These are phyloP conservation scores for Bambusicola thoracicus DNA, from an alignment of 2,113 vertebrate species.

Conservation along the genomic window DNA sequence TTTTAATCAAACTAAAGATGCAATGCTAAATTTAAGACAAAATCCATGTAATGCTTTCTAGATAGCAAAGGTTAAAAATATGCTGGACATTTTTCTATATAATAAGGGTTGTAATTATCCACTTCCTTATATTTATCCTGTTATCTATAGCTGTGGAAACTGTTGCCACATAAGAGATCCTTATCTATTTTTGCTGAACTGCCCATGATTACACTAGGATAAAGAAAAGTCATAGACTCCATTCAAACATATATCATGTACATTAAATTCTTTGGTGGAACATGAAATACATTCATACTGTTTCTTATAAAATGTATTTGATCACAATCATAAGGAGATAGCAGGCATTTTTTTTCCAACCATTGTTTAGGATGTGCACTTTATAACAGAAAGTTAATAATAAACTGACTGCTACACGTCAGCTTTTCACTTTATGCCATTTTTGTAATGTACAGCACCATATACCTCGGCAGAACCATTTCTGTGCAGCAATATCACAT, in stretches of 20 bases:
- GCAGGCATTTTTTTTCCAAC: background rate
- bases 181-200: background rate
- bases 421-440: background rate
- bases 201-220: background rate
- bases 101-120: background rate
- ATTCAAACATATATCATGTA: background rate
- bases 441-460: background rate
- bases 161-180: background rate
- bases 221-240: background rate
- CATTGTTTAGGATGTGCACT: background rate
- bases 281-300: background rate
- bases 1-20: background rate
- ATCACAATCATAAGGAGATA: background rate
- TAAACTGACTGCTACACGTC: background rate
- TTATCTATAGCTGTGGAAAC: background rate
- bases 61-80: background rate
- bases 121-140: background rate
- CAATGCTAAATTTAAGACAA: constrained; percentile 7
- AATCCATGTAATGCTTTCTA: background rate
- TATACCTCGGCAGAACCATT: background rate
- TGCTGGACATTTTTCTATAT: background rate
- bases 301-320: background rate
- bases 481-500: background rate
- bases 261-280: background rate
- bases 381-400: background rate